Conservation (phyloP, 1,140 invertebrate species). For the Pemphigus obesinymphae region DNA sequence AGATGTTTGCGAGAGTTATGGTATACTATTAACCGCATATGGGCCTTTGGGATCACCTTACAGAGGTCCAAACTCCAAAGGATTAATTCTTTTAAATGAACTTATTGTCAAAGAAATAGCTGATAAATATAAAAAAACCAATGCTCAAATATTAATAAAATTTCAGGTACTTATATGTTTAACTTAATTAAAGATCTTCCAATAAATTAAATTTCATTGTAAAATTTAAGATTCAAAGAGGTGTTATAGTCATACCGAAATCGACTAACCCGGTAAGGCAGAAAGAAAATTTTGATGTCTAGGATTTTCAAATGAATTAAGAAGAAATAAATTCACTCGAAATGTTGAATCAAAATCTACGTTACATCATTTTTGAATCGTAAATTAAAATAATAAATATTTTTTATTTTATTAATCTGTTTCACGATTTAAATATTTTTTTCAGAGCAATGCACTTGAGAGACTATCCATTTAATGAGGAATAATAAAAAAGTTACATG, state of each 20-base stretch:
- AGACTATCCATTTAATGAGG: conserved; percentile 47
- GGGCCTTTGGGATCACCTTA: conserved; percentile 71
- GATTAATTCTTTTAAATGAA: conserved; percentile 62
- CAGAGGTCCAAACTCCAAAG: conserved; percentile 54
- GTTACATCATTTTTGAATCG: conserved; percentile 47
- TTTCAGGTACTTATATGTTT: conserved; percentile 58
- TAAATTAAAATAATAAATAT: conserved; percentile 43
- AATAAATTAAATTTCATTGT: neutral
- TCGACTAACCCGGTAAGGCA: conserved; percentile 64
- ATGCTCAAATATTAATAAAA: conserved; percentile 66
- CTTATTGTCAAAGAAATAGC: conserved; percentile 62
- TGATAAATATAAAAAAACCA: conserved; percentile 62
- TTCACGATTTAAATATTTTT: neutral
- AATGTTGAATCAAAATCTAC: conserved; percentile 49
- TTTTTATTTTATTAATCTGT: neutral
- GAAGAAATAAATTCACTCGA: conserved; percentile 54
- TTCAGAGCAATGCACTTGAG: conserved; percentile 45
- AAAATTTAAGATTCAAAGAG: conserved; percentile 52
- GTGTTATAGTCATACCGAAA: conserved; percentile 61
- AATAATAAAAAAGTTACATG: neutral
- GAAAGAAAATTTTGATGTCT: conserved; percentile 65
- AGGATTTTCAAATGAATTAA: conserved; percentile 62
- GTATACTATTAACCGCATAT: conserved; percentile 72
- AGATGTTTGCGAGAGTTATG: conserved; percentile 64
- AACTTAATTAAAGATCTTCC: neutral